A percentile compares a stretch with the other conserved stretches of the same genome.
Evolutionary conservation across 2,888 invertebrate species (phyloP).

Genomic region (Caenorhabditis macrosperma): DNA sequence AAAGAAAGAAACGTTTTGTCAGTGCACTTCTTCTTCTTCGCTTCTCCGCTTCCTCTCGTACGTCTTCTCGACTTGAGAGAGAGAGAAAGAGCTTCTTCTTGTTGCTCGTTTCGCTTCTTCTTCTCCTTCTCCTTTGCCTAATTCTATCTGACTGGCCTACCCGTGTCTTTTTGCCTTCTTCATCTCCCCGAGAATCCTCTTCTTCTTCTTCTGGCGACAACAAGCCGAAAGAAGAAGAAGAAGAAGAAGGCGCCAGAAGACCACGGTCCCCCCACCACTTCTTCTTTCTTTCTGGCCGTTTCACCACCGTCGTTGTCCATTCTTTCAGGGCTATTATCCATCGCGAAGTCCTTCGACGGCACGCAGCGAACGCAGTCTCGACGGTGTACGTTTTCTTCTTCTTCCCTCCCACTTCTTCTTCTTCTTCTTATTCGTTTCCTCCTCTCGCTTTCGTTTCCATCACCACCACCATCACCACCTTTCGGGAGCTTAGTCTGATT

Average conservation of each 20-base stretch:
- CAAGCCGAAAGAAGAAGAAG: neutral
- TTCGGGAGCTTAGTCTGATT: slow-evolving; percentile 33
- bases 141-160: slow-evolving; percentile 30
- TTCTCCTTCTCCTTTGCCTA: slow-evolving; percentile 38
- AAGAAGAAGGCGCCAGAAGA: slow-evolving; percentile 5
- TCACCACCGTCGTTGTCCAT: slow-evolving; percentile 40
- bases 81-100: slow-evolving; percentile 18
- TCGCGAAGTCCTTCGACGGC: slow-evolving; percentile 68
- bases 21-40: slow-evolving; percentile 15
- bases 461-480: neutral
- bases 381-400: slow-evolving; percentile 62
- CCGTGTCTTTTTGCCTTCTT: slow-evolving; percentile 11
- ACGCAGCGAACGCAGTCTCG: slow-evolving; percentile 69
- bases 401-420: slow-evolving; percentile 21
- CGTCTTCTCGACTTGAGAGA: slow-evolving; percentile 15
- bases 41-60: slow-evolving; percentile 15
- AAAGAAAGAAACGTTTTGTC: slow-evolving; percentile 19
- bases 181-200: neutral
- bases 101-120: neutral
- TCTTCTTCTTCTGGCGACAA: neutral
- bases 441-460: slow-evolving; percentile 1
- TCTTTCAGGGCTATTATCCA: slow-evolving; percentile 72
- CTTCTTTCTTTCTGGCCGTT: slow-evolving; percentile 16
- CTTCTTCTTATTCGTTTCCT: slow-evolving; percentile 5
- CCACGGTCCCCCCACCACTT: neutral